phyloP scores from a whole-genome alignment of 1,140 invertebrate genomes.

The Scaptomyza graminum region DNA sequence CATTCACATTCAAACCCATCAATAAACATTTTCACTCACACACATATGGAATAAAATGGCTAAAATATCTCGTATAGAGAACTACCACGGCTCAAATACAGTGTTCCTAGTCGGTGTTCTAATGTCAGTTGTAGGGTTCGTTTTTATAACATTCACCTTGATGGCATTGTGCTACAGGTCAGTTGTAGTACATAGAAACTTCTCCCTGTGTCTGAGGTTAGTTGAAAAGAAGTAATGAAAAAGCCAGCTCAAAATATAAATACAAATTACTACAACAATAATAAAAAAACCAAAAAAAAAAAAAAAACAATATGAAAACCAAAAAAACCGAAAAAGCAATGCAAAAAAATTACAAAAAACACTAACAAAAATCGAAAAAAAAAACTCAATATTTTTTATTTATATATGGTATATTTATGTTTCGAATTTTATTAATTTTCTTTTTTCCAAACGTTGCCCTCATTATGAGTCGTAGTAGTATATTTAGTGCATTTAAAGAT shows the following conservation, averaged over 20 bases:
- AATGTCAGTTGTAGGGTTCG: slow-evolving; percentile 98
- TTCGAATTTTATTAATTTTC: slow-evolving; percentile 65
- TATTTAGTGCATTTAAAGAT: slow-evolving; percentile 29
- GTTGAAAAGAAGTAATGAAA: slow-evolving; percentile 87
- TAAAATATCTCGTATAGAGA: slow-evolving; percentile 87
- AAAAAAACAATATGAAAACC: slow-evolving; percentile 46
- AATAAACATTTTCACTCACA: slow-evolving; percentile 6
- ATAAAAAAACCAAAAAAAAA: slow-evolving; percentile 41
- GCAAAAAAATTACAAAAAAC: slow-evolving; percentile 55
- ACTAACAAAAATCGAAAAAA: slow-evolving; percentile 66
- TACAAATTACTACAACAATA: slow-evolving; percentile 84
- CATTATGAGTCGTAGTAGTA: slow-evolving; percentile 54
- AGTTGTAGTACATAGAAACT: slow-evolving; percentile 99
- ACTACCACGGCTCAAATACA: slow-evolving; percentile 97
- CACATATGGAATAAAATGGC: slow-evolving; percentile 62
- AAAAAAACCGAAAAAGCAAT: slow-evolving; percentile 42
- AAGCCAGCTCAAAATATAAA: slow-evolving; percentile 85
- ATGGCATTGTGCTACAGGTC: slow-evolving; percentile 99
- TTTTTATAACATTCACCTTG: slow-evolving; percentile 98
- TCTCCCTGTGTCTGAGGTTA: slow-evolving; percentile 98
- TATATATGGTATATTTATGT: slow-evolving; percentile 45
- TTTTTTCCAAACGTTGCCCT: slow-evolving; percentile 32
- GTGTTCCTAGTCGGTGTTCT: slow-evolving; percentile 98
- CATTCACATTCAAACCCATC: background rate
- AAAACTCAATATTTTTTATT: slow-evolving; percentile 66